Base-by-base conservation (phyloP, 1,140 invertebrate genomes). In the Drosophila lacertosa region DNA sequence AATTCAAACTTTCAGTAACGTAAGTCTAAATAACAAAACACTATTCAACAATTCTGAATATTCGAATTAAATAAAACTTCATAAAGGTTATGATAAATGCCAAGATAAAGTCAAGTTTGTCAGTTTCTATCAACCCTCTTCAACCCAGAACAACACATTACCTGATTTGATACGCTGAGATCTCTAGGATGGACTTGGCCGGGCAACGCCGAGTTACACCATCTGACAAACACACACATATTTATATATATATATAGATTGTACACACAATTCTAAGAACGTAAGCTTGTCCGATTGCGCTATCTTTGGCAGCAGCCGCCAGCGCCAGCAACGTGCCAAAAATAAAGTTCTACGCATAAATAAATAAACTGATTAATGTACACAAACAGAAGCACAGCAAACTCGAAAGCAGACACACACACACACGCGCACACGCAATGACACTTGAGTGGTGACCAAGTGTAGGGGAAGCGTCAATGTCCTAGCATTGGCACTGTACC, bases 361-460 rank as follows among this genome's bases (percentile, higher is more conserved):
- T 67, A 83, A 65, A 75, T 80, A 76, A 75, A 72, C 44, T 84
- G 80, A 83, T 83, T 83, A 84, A 84, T 84, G 62, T 59, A 60
- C 59, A 40, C 66, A 67, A 63, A 67, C 53, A 59, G 20, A 37
- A 33, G 29, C 54, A 15, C 35, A n/a, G 26, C 62, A 48, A 51
- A 15, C 53, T 20, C 40, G 6, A 37, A 50, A 18, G 7, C 24
- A 67, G 53, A 53, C 60, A 63, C 50, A 62, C 44, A 62, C 32
- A 37, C 5, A 40, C 18, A 15, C 16, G 20, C 58, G 53, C 20
- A 51, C 20, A 32, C 39, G 29, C 20, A 15, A 16, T 22, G 13
- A 20, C 59, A 74, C 54, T 72, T 32, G 57, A 76, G 39, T 13
- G 33, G 20, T 29, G 32, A 10, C 45, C 26, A 53, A 39, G 29